Conservation (phyloP, 2,797 vertebrate species). For the Rhinatrema bivittatum region DNA sequence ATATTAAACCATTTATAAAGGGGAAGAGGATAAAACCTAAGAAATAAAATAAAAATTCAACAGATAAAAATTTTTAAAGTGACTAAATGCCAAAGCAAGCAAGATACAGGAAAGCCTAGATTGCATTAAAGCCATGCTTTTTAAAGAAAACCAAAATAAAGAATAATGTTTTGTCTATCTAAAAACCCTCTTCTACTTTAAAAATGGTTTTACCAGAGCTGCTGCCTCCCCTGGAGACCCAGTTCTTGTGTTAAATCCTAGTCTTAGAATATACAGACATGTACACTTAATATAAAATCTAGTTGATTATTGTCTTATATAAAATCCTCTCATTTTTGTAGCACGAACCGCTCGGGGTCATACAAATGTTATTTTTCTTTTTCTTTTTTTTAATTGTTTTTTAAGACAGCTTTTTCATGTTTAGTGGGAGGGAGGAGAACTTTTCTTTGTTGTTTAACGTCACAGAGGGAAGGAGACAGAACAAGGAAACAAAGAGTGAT, state of each 20-base stretch:
- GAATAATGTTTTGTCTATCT: slow-evolving; percentile 33
- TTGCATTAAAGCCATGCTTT: slow-evolving; percentile 52
- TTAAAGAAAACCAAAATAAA: slow-evolving; percentile 36
- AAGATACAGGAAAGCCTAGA: slow-evolving; percentile 64
- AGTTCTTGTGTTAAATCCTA: slow-evolving; percentile 57
- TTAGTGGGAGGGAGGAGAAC: too few species aligned
- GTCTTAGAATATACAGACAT: slow-evolving; percentile 62
- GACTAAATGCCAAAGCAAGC: slow-evolving; percentile 84
- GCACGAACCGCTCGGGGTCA: slow-evolving; percentile 52
- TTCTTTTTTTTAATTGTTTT: slow-evolving; percentile 43
- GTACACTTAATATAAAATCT: slow-evolving; percentile 68
- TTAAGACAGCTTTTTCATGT: slow-evolving; percentile 51
- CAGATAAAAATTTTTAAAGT: slow-evolving; percentile 79
- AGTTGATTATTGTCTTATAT: slow-evolving; percentile 62
- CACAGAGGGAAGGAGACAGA: slow-evolving; percentile 58
- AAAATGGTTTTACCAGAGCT: slow-evolving; percentile 56
- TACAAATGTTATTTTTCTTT: slow-evolving; percentile 54
- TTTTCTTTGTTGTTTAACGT: slow-evolving; percentile 54
- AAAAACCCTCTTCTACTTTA: slow-evolving; percentile 71
- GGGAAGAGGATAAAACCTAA: slow-evolving; percentile 68
- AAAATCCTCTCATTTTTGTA: slow-evolving; percentile 55
- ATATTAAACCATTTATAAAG: slow-evolving; percentile 58
- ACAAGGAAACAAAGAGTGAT: slow-evolving; percentile 39
- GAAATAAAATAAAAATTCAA: slow-evolving; percentile 57
- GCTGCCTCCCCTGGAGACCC: slow-evolving; percentile 59